Conservation (phyloP, 2,797 vertebrate species). For the Gambelia wislizenii region DNA sequence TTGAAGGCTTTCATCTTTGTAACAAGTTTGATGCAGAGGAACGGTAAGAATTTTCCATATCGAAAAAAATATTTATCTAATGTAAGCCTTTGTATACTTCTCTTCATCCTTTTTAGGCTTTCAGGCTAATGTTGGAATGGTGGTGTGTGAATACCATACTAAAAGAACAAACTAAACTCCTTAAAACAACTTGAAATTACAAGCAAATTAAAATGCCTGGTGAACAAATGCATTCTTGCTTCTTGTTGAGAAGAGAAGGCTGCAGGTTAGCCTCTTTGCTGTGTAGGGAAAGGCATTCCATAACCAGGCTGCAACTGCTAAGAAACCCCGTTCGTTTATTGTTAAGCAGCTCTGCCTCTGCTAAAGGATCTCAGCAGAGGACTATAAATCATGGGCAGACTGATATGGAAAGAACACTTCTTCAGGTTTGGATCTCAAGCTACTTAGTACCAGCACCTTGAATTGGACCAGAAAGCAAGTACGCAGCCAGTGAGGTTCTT, state of each 20-base stretch:
- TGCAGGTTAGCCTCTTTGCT: not conserved
- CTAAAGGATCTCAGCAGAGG: not conserved
- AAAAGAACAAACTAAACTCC: not conserved
- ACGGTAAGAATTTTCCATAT: not conserved
- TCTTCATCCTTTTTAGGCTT: not conserved
- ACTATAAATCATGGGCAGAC: not conserved
- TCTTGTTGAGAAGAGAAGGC: not conserved
- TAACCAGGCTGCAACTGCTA: not conserved
- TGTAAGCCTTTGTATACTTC: not conserved
- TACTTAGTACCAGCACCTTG: not conserved
- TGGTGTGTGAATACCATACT: not conserved
- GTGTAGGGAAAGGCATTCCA: not conserved
- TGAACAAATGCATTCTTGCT: not conserved
- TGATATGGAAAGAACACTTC: not conserved
- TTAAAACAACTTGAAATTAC: not conserved
- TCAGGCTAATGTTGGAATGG: not conserved
- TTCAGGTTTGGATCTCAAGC: not conserved
- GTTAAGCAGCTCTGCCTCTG: not conserved
- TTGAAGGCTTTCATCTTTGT: not conserved
- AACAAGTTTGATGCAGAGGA: not conserved
- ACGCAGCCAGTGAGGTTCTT: not conserved
- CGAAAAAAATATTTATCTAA: not conserved
- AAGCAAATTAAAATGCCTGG: not conserved
- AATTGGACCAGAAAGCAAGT: not conserved
- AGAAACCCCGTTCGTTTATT: not conserved